Base-by-base conservation (phyloP, 2,113 vertebrate genomes). In the Triplophysa rosa region DNA sequence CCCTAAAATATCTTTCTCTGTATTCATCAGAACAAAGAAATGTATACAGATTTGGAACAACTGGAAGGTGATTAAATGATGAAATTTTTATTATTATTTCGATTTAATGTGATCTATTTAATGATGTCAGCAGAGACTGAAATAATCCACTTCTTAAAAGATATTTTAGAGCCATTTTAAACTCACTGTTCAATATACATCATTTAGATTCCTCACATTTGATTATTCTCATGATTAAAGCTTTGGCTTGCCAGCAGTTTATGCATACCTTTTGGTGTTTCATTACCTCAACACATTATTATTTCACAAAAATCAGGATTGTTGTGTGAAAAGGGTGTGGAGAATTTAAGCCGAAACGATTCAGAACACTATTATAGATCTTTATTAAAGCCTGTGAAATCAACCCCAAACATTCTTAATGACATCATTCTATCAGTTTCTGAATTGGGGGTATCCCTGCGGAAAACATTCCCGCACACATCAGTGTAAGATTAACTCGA, bases 41-140 rank as follows among this genome's bases (percentile, higher is more conserved):
- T 37, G 0, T 6, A 37, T 37, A 8, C 5, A 37, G 33, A 37
- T 37, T 37, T 37, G 33, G 33, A 37, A 37, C 33, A 37, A 7
- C 33, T 29, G 2, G 26, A 29, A 29, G 2, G 26, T 29, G 26
- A 0, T 1, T 29, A 29, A 29, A 29, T 29, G 26, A 37, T 7
- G 1, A 4, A 42, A 42, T 1, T 9, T 42, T 10, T 9, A 8
- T 42, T n/a, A n/a, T n/a, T n/a, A n/a, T n/a, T n/a, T n/a, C 8
- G 7, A 42, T 42, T 10, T 24, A 14, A 24, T 56, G 19, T n/a
- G 2, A 8, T 47, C 14, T 61, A 58, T 68, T 17, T 12, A 68
- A 67, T 61, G 64, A 61, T 52, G 76, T 68, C 37, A 68, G 52
- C 37, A 42, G 33, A 42, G 64, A 58, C 42, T 19, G 5, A 24